Conservation (phyloP, 2,113 vertebrate species). For the Anguilla rostrata region DNA sequence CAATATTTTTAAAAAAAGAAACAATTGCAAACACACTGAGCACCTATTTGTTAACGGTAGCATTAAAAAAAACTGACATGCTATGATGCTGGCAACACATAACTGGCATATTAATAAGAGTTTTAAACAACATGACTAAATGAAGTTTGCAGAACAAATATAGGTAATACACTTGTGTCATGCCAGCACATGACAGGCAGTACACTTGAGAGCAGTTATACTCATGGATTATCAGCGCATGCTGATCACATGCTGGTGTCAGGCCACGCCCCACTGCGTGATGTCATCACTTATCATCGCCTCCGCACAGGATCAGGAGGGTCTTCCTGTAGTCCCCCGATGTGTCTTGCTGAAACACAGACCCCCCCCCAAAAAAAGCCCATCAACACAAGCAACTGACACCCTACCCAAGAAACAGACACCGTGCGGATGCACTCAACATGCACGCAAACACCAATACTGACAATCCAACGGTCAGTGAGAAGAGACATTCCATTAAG, state of each 20-base stretch:
- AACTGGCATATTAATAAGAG: neutral
- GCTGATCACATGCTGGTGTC: neutral
- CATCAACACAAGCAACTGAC: neutral
- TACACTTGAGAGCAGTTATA: neutral
- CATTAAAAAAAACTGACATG: neutral
- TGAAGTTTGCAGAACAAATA: neutral
- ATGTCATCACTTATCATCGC: conserved; percentile 78
- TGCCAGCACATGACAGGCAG: neutral
- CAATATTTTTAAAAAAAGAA: too few relatives aligned
- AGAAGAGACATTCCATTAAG: too few relatives aligned
- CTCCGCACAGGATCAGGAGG: conserved; percentile 83
- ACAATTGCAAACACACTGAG: neutral
- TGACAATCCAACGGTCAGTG: too few relatives aligned
- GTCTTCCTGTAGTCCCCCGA: conserved; percentile 87
- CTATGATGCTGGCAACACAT: neutral
- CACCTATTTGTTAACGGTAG: neutral
- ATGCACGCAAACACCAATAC: too few relatives aligned
- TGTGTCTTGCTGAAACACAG: conserved; percentile 78
- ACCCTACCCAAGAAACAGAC: too few relatives aligned
- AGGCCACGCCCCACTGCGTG: neutral
- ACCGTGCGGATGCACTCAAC: too few relatives aligned
- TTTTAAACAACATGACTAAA: neutral
- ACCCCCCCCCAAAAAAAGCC: conserved; percentile 20
- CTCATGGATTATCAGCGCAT: neutral
- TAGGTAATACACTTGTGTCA: neutral